Evolutionary conservation across 2,113 vertebrate species (phyloP).

Genomic region (Reinhardtius hippoglossoides): DNA sequence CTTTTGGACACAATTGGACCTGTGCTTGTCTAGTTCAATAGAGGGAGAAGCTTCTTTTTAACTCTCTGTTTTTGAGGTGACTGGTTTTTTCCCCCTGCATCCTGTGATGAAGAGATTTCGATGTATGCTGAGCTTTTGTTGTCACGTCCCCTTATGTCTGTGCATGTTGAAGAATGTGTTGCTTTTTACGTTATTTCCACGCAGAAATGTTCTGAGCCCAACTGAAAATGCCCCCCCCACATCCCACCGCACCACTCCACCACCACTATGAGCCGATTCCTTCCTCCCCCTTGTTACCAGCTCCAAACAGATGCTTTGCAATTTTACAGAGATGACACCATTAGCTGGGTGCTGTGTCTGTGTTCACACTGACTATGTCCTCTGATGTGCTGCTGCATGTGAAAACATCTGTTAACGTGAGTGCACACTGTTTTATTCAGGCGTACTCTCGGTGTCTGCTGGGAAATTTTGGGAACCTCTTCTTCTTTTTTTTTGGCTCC

Average conservation of each 20-base stretch:
- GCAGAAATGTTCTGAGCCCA: slow-evolving; percentile 21
- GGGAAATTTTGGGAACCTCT: slow-evolving; percentile 26
- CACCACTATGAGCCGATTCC: slow-evolving; percentile 8
- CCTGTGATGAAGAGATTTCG: slow-evolving; percentile 5
- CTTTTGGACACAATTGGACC: not conserved
- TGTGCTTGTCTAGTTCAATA: slow-evolving; percentile 19
- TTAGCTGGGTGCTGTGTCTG: slow-evolving; percentile 33
- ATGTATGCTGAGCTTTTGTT: slow-evolving; percentile 27
- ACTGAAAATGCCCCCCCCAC: slow-evolving; percentile 22
- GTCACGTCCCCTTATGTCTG: slow-evolving; percentile 44
- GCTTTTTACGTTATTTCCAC: slow-evolving; percentile 38
- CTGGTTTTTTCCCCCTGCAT: slow-evolving; percentile 2
- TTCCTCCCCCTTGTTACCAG: slow-evolving; percentile 27
- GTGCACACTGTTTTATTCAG: slow-evolving; percentile 18
- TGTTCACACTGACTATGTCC: slow-evolving; percentile 27
- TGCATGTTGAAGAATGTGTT: slow-evolving; percentile 40
- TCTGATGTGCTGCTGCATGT: slow-evolving; percentile 29
- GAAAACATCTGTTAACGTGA: slow-evolving; percentile 39
- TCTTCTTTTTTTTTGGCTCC: slow-evolving; percentile 12
- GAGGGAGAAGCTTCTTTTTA: slow-evolving; percentile 13
- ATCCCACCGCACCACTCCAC: slow-evolving; percentile 3
- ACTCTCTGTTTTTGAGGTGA: slow-evolving; percentile 7
- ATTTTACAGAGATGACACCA: slow-evolving; percentile 58
- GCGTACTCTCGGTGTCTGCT: not conserved
- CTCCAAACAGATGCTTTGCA: slow-evolving; percentile 45